Base-by-base conservation (phyloP, 2,888 invertebrate species). In the Venusia cambrica region DNA sequence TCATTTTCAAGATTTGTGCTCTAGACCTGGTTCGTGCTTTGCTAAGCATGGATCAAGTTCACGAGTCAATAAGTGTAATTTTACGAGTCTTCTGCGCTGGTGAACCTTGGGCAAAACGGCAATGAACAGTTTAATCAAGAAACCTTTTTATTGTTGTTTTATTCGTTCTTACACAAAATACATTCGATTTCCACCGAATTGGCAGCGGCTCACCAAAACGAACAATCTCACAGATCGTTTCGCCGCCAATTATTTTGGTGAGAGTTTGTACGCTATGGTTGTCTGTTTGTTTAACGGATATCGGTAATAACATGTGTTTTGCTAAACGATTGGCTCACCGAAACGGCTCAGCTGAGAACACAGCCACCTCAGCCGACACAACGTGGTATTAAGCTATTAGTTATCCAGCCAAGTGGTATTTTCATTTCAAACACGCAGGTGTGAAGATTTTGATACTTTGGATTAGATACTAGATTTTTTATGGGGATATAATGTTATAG, bases 341-440 rank as follows among this genome's bases (percentile, higher is more conserved):
- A 38, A 51, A 45, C 59, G 46, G 47, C 52, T 54, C 44, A 80
- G 83, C 80, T 57, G 85, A 83, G 79, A 84, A 85, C 51, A 59
- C 72, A 79, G 73, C 68, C 85, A 85, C 85, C 81, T 87, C 65
- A 53, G 12, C 37, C 17, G 27, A 28, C 49, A 49, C 54, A 81
- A 73, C 76, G 57, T 85, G 50, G 71, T 81, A 87, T 85, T 87
- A 87, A 85, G 85, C 84, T 85, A 85, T 87, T 87, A 85, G 69
- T 85, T 84, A 87, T 84, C 69, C 72, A 54, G 61, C 57, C 71
- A 68, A 66, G 59, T 64, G 55, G 61, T 71, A n/a, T n/a, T 81
- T 79, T 73, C 45, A 62, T 62, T 64, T 72, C 60, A 65, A 70
- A 62, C 53, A 44, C 32, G 41, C 35, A 28, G 22, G 2, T 21